Conservation (phyloP, 2,797 vertebrate genomes). For the Toxotes lorentzi region DNA sequence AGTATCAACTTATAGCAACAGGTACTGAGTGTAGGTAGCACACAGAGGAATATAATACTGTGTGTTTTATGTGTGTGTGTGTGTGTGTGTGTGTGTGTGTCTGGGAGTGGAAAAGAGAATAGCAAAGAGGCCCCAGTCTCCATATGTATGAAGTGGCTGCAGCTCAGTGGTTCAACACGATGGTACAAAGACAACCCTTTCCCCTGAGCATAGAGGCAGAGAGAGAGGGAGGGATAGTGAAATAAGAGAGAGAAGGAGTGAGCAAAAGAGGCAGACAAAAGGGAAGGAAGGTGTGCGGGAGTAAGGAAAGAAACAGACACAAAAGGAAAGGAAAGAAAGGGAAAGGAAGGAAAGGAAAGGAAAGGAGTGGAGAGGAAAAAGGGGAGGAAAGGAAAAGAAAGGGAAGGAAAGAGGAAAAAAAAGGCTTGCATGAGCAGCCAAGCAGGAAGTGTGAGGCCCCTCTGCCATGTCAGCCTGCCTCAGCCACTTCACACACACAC, state of each 20-base stretch:
- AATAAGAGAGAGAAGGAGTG: slow-evolving; percentile 74
- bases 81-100: slow-evolving; percentile 36
- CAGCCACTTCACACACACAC: slow-evolving; percentile 78
- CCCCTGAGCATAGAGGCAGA: slow-evolving; percentile 77
- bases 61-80: slow-evolving; percentile 41
- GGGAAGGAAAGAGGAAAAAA: slow-evolving; percentile 70
- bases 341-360: slow-evolving; percentile 57
- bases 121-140: slow-evolving; percentile 79
- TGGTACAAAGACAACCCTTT: slow-evolving; percentile 87
- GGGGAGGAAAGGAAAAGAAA: slow-evolving; percentile 68
- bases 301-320: slow-evolving; percentile 62
- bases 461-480: slow-evolving; percentile 87
- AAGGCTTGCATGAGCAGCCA: slow-evolving; percentile 87
- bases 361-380: slow-evolving; percentile 61
- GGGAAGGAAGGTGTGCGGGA: slow-evolving; percentile 66
- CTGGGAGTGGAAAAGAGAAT: slow-evolving; percentile 63
- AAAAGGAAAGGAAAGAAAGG: slow-evolving; percentile 70
- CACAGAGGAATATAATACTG: slow-evolving; percentile 39
- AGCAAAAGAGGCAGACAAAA: slow-evolving; percentile 77
- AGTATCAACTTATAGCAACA: slow-evolving; percentile 58
- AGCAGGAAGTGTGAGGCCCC: slow-evolving; percentile 88
- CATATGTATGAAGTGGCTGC: slow-evolving; percentile 87
- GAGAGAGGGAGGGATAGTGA: slow-evolving; percentile 73
- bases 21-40: slow-evolving; percentile 53
- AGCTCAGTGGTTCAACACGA: slow-evolving; percentile 86